Percentiles rank a stretch among this genome's conserved stretches.
phyloP scores from a whole-genome alignment of 2,113 vertebrate genomes.

The Thermophis baileyi region DNA sequence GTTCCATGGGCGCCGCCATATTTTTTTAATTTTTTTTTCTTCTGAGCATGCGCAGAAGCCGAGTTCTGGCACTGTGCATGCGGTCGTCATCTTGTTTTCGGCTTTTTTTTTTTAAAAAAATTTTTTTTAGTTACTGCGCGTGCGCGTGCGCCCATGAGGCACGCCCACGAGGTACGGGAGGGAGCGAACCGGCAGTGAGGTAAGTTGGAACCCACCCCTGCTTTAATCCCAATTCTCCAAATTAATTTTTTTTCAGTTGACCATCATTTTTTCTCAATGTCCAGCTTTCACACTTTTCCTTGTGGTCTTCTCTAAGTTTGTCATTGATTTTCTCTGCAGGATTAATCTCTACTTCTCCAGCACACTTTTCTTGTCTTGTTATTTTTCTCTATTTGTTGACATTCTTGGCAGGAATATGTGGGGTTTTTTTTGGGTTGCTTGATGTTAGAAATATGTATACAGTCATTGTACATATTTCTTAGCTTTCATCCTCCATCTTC shows the following conservation, averaged over 20 bases:
- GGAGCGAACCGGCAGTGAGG: too few relatives aligned
- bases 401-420: background rate
- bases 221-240: background rate
- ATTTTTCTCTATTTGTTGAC: background rate
- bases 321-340: background rate
- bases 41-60: too few relatives aligned
- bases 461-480: background rate
- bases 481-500: background rate
- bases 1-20: too few relatives aligned
- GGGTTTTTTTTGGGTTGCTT: background rate
- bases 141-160: too few relatives aligned
- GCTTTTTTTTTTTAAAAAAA: too few relatives aligned
- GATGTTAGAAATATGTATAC: background rate
- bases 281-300: background rate
- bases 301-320: background rate
- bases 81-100: too few relatives aligned
- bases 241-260: background rate
- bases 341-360: background rate
- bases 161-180: too few relatives aligned
- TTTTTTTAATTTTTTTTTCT: too few relatives aligned
- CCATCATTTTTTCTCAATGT: background rate
- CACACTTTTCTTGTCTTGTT: background rate
- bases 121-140: too few relatives aligned
- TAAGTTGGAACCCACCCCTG: too few relatives aligned
- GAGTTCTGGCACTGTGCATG: too few relatives aligned